These are phyloP conservation scores for Lycaon pictus DNA, from an alignment of 2,113 vertebrate genomes.

Conservation along the genomic window DNA sequence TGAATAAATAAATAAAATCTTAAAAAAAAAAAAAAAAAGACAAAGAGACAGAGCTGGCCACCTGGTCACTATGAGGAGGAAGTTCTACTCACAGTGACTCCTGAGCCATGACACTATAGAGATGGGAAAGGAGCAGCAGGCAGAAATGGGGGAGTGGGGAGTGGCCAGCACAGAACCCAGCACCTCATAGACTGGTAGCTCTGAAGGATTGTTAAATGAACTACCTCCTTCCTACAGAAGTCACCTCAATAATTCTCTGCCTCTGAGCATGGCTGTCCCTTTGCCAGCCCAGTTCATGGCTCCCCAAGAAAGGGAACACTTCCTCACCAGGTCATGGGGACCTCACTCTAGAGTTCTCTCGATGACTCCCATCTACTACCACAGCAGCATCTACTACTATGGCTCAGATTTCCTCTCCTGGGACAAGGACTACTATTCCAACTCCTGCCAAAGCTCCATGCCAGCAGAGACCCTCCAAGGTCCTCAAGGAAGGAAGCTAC, in stretches of 20 bases:
- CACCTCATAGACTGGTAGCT: background rate
- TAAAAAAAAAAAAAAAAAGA: background rate
- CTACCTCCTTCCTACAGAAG: background rate
- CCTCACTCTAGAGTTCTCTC: background rate
- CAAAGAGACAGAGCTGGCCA: background rate
- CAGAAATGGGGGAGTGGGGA: background rate
- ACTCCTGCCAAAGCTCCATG: background rate
- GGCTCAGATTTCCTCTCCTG: background rate
- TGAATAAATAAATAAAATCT: too few species aligned
- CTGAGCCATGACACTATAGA: background rate
- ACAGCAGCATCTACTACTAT: background rate
- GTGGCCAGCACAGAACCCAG: background rate
- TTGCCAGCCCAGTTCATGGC: background rate
- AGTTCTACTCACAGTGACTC: background rate
- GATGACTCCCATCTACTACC: background rate
- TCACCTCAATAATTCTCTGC: background rate
- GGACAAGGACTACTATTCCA: background rate
- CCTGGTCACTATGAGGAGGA: background rate
- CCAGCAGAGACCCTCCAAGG: too few species aligned
- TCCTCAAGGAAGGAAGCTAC: background rate
- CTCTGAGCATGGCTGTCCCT: background rate
- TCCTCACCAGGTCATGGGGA: background rate
- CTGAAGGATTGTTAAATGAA: background rate
- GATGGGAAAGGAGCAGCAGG: background rate
- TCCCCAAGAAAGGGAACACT: background rate